Base-by-base conservation (phyloP, 2,113 vertebrate genomes). In the Strix aluco region DNA sequence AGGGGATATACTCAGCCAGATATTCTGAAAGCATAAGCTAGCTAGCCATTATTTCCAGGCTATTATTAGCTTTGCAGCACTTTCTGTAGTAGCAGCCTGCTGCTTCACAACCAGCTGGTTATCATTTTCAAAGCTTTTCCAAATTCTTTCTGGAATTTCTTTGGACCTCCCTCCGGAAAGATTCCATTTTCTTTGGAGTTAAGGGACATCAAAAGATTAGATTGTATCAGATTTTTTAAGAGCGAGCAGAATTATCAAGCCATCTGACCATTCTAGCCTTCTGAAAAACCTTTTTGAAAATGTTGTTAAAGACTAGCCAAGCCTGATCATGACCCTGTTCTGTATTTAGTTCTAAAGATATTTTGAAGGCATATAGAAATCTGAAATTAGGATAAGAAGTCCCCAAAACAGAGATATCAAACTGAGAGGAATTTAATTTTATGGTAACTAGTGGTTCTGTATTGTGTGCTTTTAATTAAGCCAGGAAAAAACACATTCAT, bases 121-220 rank as follows among this genome's bases (percentile, higher is more conserved):
- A 97, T 96, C 75, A 94, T 95, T 97, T 98, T 97, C 96, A 97
- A 96, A 97, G 95, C 73, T 90, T 86, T 86, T 82, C 84, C 72
- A 96, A 95, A 97, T 97, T 97, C 93, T 98, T 97, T 79, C 91
- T 97, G 95, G 97, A 97, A 59, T 96, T 97, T 94, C 94, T 96
- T 97, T 94, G 92, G 94, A 97, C 92, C 46, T 75, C 90, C 96
- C 91, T 96, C 94, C 5, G 44, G 96, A 97, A 98, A 97, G 80
- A 95, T 95, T 94, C 82, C 62, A 94, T 97, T 97, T 95, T 96
- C 92, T 98, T 97, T 97, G 88, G 96, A 97, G 77, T 97, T 97
- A 96, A 97, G 93, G 67, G 86, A 96, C 94, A 96, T 97, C 92
- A 97, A 96, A 97, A 97, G 89, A 94, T 87, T 66, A 94, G 78